Conservation (phyloP, 2,113 vertebrate genomes). For the Corythoichthys intestinalis region DNA sequence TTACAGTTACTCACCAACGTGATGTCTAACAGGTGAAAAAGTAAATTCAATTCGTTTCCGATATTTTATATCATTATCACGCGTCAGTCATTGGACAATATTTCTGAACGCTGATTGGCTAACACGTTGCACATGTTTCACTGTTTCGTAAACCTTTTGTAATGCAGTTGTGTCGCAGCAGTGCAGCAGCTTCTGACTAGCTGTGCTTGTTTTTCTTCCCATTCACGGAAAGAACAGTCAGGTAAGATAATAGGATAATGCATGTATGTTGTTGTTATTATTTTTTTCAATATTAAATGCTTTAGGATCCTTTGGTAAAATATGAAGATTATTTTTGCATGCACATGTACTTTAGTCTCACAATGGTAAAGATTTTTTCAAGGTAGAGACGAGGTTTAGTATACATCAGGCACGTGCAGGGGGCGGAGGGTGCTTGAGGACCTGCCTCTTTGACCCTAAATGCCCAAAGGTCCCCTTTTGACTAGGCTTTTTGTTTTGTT, state of each 20-base stretch:
- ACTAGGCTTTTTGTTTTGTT: too few species aligned
- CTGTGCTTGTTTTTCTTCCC: background rate
- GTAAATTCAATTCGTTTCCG: too few species aligned
- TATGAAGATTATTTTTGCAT: background rate
- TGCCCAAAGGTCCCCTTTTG: too few species aligned
- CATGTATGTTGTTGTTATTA: background rate
- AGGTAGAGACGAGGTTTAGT: background rate
- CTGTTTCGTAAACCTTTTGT: slow-evolving; percentile 63
- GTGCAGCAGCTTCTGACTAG: background rate
- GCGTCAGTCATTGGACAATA: slow-evolving; percentile 40
- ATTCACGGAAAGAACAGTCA: background rate
- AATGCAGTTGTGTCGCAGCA: slow-evolving; percentile 19
- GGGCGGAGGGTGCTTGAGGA: too few species aligned
- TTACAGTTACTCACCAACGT: background rate
- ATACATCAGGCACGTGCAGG: too few species aligned
- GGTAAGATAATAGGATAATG: slow-evolving; percentile 29
- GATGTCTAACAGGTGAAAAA: background rate
- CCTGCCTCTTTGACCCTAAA: too few species aligned
- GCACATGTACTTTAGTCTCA: background rate
- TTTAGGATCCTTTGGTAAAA: fast-evolving
- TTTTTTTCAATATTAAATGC: background rate
- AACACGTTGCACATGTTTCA: slow-evolving; percentile 36
- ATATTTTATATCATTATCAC: background rate
- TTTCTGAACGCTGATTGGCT: slow-evolving; percentile 49
- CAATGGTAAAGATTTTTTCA: background rate